These are phyloP conservation scores for Eilema caniola DNA, from an alignment of 2,888 invertebrate species.

Conservation along the genomic window DNA sequence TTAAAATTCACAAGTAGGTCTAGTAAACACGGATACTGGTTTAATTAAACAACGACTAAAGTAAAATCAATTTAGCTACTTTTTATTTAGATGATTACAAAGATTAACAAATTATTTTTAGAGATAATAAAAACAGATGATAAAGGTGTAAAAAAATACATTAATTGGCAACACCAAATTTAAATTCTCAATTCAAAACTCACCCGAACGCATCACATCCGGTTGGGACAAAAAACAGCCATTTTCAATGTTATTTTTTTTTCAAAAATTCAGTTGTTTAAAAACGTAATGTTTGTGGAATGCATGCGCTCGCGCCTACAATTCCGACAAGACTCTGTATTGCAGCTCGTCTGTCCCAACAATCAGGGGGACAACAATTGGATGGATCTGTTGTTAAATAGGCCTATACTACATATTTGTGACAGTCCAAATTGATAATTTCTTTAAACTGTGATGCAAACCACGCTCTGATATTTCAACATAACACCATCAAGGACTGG, in stretches of 20 bases:
- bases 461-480: slow-evolving; percentile 10
- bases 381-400: slow-evolving; percentile 63
- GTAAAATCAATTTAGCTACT: background rate
- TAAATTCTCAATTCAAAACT: slow-evolving; percentile 49
- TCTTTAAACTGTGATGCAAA: slow-evolving; percentile 21
- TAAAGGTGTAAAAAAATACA: background rate
- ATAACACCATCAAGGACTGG: background rate
- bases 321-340: slow-evolving; percentile 65
- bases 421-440: slow-evolving; percentile 29
- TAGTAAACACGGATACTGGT: too few species aligned
- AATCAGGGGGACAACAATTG: slow-evolving; percentile 75
- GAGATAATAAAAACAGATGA: background rate
- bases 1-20: too few species aligned
- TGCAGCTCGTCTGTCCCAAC: slow-evolving; percentile 61
- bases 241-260: slow-evolving; percentile 50
- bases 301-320: slow-evolving; percentile 53
- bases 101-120: background rate
- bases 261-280: slow-evolving; percentile 10
- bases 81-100: too few species aligned
- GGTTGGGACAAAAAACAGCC: slow-evolving; percentile 59
- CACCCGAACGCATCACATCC: slow-evolving; percentile 72
- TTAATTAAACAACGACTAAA: background rate
- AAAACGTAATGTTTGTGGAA: slow-evolving; percentile 19
- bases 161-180: background rate
- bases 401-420: slow-evolving; percentile 53